Base-by-base conservation (phyloP, 2,797 vertebrate species). In the Benthosema pterotum region DNA sequence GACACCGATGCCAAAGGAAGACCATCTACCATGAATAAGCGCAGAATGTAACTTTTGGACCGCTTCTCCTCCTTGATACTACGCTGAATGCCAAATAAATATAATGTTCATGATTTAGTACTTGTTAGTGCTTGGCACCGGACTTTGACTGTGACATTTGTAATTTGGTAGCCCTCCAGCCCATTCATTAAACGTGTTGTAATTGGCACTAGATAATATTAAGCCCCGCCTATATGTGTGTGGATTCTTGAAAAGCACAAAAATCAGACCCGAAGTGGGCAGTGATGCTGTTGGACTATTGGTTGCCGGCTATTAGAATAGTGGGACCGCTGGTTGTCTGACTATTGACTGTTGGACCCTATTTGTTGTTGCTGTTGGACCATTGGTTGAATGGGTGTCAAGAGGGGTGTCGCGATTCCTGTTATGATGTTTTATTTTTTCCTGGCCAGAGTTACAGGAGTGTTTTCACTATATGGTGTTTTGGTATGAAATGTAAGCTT, bases 31-130 rank as follows among this genome's bases (percentile, higher is more conserved):
- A 55, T 58, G 56, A 82, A 83, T 76, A 73, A 76, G 69, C 43
- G 54, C 65, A 79, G 75, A 77, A 86, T 83, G 22, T 71, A 82
- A 79, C 60, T 69, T 79, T 88, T 82, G 59, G 71, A 77, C 51
- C 65, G 65, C 57, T 50, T 71, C 59, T 38, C 63, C 45, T 38
- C 2, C 32, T 38, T 9, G 7, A 38, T 38, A 38, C 49, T 38
- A 60, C 58, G 62, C 3, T 2, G 64, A 57, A 65, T 58, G 72
- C 79, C 82, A 78, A 78, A 79, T 69, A 71, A 82, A 77, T 80
- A 76, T 75, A 60, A 70, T 79, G 65, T 85, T 83, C 72, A 83
- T 79, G 78, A 80, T 77, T 83, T 87, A 85, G 72, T 84, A 79
- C 67, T 86, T 61, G 65, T 78, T 80, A n/a, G n/a, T n/a, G n/a